Evolutionary conservation across 92 coral and sea anemone species (phyloP).

Genomic region (Desmophyllum pertusum): DNA sequence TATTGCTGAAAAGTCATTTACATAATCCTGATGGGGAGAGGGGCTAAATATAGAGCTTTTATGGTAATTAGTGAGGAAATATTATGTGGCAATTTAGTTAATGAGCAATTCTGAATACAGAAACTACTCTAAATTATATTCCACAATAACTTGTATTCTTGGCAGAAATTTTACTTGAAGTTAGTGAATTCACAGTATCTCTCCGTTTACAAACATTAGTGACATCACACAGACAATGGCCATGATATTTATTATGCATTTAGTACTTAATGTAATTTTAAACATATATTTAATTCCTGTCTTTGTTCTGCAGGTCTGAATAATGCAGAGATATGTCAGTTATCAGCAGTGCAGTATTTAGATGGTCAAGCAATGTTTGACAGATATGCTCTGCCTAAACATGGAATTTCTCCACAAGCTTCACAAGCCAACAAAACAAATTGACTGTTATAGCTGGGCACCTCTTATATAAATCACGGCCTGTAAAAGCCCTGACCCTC

Average conservation of each 20-base stretch:
- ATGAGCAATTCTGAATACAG: neutral
- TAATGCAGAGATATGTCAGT: conserved; percentile 47
- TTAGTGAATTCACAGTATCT: neutral
- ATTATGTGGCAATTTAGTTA: too few species aligned
- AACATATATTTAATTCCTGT: neutral
- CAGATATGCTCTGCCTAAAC: conserved; percentile 30
- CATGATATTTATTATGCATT: too few species aligned
- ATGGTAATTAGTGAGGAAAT: too few species aligned
- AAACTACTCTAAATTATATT: neutral
- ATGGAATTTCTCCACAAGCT: conserved; percentile 45
- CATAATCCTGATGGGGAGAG: too few species aligned
- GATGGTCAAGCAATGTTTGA: conserved; percentile 19
- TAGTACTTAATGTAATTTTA: too few species aligned
- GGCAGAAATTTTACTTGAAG: neutral
- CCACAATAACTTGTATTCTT: neutral
- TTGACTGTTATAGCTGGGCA: conserved; percentile 43
- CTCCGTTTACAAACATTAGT: neutral
- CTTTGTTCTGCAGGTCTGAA: conserved; percentile 32
- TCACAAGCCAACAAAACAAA: conserved; percentile 48
- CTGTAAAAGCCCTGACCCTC: conserved; percentile 17
- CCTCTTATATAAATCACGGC: conserved; percentile 34
- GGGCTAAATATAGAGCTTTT: too few species aligned
- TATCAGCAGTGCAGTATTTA: conserved; percentile 38
- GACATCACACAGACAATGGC: conserved; percentile 14
- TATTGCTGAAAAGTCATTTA: too few species aligned